phyloP scores from a whole-genome alignment of 1,140 invertebrate species.

The Sipha flava region DNA sequence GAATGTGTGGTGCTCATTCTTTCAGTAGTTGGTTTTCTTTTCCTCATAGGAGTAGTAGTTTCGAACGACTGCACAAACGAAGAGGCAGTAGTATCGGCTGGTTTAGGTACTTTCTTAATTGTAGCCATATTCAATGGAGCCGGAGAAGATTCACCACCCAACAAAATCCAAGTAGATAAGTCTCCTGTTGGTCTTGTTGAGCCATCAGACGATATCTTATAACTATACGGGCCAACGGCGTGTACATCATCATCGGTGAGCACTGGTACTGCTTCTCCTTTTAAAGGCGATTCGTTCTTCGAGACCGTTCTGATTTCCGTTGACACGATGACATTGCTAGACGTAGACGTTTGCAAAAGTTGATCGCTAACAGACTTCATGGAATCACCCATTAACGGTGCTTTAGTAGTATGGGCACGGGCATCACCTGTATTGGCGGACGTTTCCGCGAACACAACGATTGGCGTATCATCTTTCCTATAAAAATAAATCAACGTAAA shows the following conservation, averaged over 20 bases:
- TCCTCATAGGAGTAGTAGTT: not conserved
- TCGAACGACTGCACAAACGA: not conserved
- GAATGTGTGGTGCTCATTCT: constrained; percentile 10
- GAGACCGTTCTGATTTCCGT: constrained; percentile 53
- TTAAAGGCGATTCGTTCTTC: constrained; percentile 46
- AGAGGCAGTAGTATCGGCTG: constrained; percentile 3
- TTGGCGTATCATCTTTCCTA: not conserved
- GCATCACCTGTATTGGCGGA: constrained; percentile 9
- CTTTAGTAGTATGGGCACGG: constrained; percentile 33
- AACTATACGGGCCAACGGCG: constrained; percentile 33
- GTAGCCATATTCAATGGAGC: constrained; percentile 43
- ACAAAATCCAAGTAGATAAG: constrained; percentile 54
- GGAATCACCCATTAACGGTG: constrained; percentile 44
- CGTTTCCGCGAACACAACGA: not conserved
- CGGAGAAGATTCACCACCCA: constrained; percentile 49
- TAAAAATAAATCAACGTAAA: not conserved
- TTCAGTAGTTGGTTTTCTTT: constrained; percentile 5
- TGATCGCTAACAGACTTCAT: constrained; percentile 51
- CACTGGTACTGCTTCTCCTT: constrained; percentile 52
- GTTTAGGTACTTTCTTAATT: constrained; percentile 39
- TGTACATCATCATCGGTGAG: constrained; percentile 46
- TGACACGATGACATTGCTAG: constrained; percentile 43
- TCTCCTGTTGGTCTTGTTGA: constrained; percentile 40
- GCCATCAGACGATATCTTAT: constrained; percentile 43
- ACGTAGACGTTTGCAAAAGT: constrained; percentile 41